phyloP scores from a whole-genome alignment of 2,113 vertebrate genomes.

The Theristicus caerulescens region DNA sequence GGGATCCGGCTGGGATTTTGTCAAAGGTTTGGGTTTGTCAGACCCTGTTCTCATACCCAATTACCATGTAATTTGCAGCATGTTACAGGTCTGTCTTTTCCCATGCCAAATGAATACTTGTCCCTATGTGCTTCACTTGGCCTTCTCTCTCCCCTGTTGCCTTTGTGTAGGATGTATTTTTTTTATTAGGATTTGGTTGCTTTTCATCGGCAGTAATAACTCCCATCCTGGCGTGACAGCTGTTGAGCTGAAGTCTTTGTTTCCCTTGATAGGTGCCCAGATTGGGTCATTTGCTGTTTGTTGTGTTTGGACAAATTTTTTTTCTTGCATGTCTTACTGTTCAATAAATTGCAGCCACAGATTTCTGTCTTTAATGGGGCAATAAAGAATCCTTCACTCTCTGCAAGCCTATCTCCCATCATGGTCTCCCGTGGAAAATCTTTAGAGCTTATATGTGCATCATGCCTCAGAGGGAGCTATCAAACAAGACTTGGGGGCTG shows the following conservation, averaged over 20 bases:
- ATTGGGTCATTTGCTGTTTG: slow-evolving; percentile 32
- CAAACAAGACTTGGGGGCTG: neutral
- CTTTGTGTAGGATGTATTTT: neutral
- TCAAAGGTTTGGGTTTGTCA: neutral
- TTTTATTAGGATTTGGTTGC: neutral
- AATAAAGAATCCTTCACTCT: slow-evolving; percentile 47
- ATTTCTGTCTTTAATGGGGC: slow-evolving; percentile 33
- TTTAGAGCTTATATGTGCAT: slow-evolving; percentile 28
- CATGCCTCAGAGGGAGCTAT: slow-evolving; percentile 19
- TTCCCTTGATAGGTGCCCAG: slow-evolving; percentile 4
- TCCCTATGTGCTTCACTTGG: neutral
- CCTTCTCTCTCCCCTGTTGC: neutral
- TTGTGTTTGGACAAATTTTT: slow-evolving; percentile 37
- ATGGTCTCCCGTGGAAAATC: slow-evolving; percentile 17
- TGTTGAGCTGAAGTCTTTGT: slow-evolving; percentile 18
- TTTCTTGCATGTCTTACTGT: slow-evolving; percentile 47
- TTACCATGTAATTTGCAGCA: neutral
- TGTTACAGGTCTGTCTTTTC: neutral
- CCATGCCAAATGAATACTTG: neutral
- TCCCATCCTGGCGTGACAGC: neutral
- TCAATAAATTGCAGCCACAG: slow-evolving; percentile 40
- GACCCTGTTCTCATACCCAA: neutral
- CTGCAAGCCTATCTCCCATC: neutral
- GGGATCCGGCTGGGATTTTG: neutral
- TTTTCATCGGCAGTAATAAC: neutral